Conservation (phyloP, 2,797 vertebrate species). For the Tragopan temminckii region DNA sequence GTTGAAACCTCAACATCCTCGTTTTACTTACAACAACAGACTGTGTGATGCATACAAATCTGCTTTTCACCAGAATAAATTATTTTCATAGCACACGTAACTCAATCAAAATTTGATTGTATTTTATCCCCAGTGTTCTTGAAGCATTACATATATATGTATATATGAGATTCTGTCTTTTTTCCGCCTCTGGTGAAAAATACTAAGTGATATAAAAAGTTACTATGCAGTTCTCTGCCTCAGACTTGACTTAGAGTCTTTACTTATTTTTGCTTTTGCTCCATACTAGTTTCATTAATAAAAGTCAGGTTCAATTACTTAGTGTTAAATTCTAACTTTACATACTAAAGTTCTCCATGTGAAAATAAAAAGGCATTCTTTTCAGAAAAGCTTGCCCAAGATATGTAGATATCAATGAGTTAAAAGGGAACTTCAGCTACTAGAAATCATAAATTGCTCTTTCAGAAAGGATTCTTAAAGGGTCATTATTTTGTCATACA, state of each 20-base stretch:
- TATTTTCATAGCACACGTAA: neutral
- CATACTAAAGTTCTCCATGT: neutral
- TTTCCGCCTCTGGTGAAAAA: neutral
- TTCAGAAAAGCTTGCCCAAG: neutral
- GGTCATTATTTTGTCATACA: neutral
- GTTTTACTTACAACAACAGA: constrained; percentile 41
- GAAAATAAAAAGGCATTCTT: neutral
- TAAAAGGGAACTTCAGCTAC: neutral
- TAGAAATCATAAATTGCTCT: neutral
- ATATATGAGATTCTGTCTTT: neutral
- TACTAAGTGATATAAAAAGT: neutral
- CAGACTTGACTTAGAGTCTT: neutral
- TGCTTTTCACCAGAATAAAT: neutral
- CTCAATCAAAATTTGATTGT: neutral
- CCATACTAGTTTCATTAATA: neutral
- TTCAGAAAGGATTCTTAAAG: neutral
- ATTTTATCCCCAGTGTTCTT: neutral
- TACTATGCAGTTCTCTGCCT: neutral
- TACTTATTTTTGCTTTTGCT: neutral
- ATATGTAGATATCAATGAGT: neutral
- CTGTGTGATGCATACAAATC: constrained; percentile 29
- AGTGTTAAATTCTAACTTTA: neutral
- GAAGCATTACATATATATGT: neutral
- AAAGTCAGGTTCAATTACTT: neutral
- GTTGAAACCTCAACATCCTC: constrained; percentile 84